A percentile compares a stretch with the other conserved stretches of the same genome.
Evolutionary conservation across 1,140 invertebrate genomes (phyloP).

Genomic region (Lethrus apterus): DNA sequence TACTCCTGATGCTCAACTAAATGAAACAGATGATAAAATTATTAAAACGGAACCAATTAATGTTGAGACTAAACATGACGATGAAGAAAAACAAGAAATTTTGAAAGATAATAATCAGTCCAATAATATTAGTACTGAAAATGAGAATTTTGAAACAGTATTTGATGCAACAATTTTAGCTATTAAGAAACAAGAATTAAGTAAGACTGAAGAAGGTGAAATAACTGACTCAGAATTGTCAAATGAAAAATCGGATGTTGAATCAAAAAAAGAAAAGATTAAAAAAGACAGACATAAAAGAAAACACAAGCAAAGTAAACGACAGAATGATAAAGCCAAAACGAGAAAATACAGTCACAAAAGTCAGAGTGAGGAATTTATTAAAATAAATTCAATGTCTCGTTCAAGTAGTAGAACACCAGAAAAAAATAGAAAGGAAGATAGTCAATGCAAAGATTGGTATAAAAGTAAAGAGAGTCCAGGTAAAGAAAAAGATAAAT

Average conservation of each 20-base stretch:
- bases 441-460: neutral
- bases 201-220: neutral
- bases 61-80: neutral
- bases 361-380: neutral
- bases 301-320: constrained; percentile 10
- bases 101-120: constrained; percentile 7
- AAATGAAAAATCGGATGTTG: no score
- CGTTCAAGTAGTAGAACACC: constrained; percentile 2
- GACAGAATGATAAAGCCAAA: constrained; percentile 21
- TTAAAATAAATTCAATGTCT: neutral
- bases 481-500: constrained; percentile 7
- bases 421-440: neutral
- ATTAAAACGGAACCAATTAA: constrained; percentile 1
- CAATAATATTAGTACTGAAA: constrained; percentile 13
- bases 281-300: constrained; percentile 16
- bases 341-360: constrained; percentile 40
- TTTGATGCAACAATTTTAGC: constrained; percentile 16
- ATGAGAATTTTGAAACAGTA: constrained; percentile 17
- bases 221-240: neutral
- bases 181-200: constrained; percentile 16
- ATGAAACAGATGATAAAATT: constrained; percentile 1
- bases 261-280: constrained; percentile 6
- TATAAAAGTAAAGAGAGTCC: neutral
- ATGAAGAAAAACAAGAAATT: constrained; percentile 6
- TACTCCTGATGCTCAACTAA: neutral